Evolutionary conservation across 2,113 vertebrate genomes (phyloP).

Genomic region (Vireo altiloquus): DNA sequence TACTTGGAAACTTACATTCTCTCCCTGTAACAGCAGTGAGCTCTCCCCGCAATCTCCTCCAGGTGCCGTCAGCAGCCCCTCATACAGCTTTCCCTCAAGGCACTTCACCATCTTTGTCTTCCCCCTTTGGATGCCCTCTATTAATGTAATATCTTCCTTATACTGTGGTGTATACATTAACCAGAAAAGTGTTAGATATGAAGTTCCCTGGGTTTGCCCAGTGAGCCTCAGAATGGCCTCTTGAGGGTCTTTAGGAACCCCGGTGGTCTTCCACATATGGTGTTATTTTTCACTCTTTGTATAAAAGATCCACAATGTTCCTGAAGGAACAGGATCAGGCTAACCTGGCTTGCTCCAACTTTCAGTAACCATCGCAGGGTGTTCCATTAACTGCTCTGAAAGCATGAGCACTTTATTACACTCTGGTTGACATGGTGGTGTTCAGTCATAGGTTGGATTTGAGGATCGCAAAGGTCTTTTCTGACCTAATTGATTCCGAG

Average conservation of each 20-base stretch:
- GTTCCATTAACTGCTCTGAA: background rate
- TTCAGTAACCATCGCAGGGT: too few relatives aligned
- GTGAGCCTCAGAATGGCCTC: background rate
- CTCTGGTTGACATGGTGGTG: background rate
- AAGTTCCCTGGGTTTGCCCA: background rate
- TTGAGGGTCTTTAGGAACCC: background rate
- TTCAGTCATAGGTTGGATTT: background rate
- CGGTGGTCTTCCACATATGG: background rate
- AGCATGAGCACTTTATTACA: background rate
- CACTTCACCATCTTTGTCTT: too few relatives aligned
- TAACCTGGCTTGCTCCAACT: background rate
- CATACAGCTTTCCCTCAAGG: background rate
- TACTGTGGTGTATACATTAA: too few relatives aligned
- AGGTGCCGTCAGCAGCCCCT: background rate
- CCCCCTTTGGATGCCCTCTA: background rate
- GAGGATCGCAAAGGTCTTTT: background rate
- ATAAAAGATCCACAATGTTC: background rate
- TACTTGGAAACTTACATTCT: background rate
- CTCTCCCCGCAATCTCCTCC: background rate
- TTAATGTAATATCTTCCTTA: background rate
- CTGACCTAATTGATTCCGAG: background rate
- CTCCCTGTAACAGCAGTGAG: background rate
- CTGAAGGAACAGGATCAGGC: background rate
- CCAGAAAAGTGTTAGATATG: background rate
- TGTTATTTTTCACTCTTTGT: fast-evolving